Conservation (phyloP, 2,888 invertebrate genomes). For the Myopa tessellatipennis region DNA sequence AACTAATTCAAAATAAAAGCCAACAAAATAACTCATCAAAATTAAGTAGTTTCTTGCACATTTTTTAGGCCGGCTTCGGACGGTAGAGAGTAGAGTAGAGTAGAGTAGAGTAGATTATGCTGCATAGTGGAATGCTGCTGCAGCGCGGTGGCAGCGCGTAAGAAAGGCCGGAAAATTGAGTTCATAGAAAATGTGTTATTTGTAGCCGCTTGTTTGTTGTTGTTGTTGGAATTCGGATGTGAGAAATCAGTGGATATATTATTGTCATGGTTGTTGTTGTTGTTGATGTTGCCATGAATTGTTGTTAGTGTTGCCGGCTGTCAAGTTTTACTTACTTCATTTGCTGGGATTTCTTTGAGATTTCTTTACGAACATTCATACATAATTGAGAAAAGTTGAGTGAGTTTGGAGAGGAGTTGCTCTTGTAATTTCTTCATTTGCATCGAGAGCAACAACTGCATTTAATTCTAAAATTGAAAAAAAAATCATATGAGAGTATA, state of each 20-base stretch:
- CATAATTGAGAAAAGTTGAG: too few relatives aligned
- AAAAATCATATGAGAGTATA: too few relatives aligned
- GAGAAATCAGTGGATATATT: background rate
- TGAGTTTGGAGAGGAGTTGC: too few relatives aligned
- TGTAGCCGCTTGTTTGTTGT: background rate
- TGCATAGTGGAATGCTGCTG: background rate
- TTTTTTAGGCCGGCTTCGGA: background rate
- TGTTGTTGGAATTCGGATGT: background rate
- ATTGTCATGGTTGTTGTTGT: slow-evolving; percentile 2
- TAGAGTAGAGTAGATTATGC: background rate
- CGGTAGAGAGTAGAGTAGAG: too few relatives aligned
- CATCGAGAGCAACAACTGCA: too few relatives aligned
- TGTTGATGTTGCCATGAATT: background rate
- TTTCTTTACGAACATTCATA: background rate
- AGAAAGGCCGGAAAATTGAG: slow-evolving; percentile 21
- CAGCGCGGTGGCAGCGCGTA: background rate
- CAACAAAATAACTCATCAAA: background rate
- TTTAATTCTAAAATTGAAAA: too few relatives aligned
- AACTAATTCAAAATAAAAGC: background rate
- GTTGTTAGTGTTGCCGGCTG: slow-evolving; percentile 14
- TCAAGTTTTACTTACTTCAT: background rate
- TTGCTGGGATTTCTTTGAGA: background rate
- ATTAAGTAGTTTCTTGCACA: slow-evolving; percentile 16
- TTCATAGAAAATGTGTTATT: slow-evolving; percentile 1
- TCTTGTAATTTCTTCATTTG: too few relatives aligned